phyloP scores from a whole-genome alignment of 2,113 vertebrate species.

The Pterocles gutturalis region DNA sequence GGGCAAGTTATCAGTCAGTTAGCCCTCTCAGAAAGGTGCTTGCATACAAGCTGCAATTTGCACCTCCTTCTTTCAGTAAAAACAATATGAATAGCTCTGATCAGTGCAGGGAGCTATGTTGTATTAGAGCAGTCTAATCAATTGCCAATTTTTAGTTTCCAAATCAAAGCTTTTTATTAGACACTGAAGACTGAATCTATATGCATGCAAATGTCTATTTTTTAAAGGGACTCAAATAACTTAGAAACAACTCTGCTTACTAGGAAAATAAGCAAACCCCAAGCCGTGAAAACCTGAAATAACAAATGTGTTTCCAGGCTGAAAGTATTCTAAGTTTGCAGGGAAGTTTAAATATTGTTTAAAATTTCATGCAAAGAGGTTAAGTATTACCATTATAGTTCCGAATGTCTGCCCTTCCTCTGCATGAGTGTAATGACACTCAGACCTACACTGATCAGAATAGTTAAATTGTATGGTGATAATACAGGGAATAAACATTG shows the following conservation, averaged over 20 bases:
- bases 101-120: not conserved
- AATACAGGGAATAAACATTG: slow-evolving; percentile 33
- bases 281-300: not conserved
- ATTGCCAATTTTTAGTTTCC: not conserved
- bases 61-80: not conserved
- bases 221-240: not conserved
- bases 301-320: not conserved
- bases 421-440: not conserved
- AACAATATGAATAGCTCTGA: not conserved
- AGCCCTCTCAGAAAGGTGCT: not conserved
- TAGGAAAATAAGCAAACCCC: not conserved
- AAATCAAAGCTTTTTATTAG: not conserved
- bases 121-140: not conserved
- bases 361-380: not conserved
- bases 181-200: not conserved
- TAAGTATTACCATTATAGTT: not conserved
- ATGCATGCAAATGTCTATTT: not conserved
- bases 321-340: slow-evolving; percentile 26
- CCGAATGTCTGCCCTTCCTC: not conserved
- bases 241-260: not conserved
- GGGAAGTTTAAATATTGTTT: slow-evolving; percentile 26
- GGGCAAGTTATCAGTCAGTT: not conserved
- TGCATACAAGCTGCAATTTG: not conserved
- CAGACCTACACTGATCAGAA: not conserved
- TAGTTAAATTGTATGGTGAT: slow-evolving; percentile 19